These are phyloP conservation scores for Balaenoptera acutorostrata DNA, from an alignment of 2,113 vertebrate species.

Conservation along the genomic window DNA sequence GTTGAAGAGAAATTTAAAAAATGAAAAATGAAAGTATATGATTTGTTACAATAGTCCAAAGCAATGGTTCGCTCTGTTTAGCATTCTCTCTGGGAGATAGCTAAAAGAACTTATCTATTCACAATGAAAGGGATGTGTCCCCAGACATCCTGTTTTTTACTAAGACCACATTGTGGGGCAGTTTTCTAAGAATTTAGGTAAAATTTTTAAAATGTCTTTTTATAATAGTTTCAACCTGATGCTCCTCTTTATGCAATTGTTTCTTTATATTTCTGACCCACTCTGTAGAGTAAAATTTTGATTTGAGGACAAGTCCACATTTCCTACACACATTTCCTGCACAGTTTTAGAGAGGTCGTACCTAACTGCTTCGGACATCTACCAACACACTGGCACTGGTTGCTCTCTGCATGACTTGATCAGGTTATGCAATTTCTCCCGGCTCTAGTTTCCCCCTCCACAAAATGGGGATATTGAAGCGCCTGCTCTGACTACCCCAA, in stretches of 20 bases:
- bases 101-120: neutral
- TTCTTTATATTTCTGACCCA: neutral
- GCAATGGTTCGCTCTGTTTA: neutral
- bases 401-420: neutral
- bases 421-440: neutral
- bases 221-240: neutral
- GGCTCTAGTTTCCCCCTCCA: neutral
- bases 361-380: neutral
- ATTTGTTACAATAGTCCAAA: neutral
- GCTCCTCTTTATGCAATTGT: neutral
- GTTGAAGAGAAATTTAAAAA: neutral
- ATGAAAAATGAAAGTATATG: neutral
- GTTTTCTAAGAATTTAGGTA: neutral
- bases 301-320: neutral
- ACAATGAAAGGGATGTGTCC: neutral
- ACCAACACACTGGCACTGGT: neutral
- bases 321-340: neutral
- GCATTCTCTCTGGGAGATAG: neutral
- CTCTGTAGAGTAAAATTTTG: neutral
- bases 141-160: neutral
- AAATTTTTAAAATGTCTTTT: neutral
- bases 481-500: neutral
- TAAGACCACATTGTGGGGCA: neutral
- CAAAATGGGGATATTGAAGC: neutral
- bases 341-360: neutral